A percentile compares a stretch with the other conserved stretches of the same genome.
phyloP scores from a whole-genome alignment of 2,113 vertebrate species.

The Ictalurus punctatus region DNA sequence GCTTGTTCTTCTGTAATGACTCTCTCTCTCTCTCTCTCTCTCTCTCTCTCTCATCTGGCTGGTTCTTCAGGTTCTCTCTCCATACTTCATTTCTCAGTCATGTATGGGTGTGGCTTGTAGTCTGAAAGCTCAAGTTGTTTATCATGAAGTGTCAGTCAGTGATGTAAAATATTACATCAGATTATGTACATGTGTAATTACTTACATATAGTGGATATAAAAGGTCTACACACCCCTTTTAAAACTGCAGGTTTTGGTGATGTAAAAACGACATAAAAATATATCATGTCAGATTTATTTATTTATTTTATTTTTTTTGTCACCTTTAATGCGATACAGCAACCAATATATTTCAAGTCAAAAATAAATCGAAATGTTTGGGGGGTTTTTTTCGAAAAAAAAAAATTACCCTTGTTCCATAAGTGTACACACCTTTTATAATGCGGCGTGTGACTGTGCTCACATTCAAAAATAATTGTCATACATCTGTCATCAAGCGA shows the following conservation, averaged over 20 bases:
- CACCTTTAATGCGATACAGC: background rate
- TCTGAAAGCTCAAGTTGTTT: background rate
- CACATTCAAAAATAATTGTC: background rate
- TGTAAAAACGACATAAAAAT: background rate
- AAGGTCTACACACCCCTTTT: background rate
- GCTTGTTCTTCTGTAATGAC: background rate
- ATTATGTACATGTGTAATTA: background rate
- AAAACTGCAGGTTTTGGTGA: background rate
- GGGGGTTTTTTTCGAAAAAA: too few relatives aligned
- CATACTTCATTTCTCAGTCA: conserved; percentile 32
- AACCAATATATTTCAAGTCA: background rate
- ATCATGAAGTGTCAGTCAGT: background rate
- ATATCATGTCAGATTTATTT: background rate
- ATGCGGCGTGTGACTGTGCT: too few relatives aligned
- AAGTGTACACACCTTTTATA: too few relatives aligned
- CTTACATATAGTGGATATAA: background rate
- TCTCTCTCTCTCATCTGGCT: conserved; percentile 38
- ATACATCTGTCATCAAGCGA: background rate
- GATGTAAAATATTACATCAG: background rate
- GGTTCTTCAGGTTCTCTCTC: conserved; percentile 64
- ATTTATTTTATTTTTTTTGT: background rate
- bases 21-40: background rate
- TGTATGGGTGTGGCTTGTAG: conserved; percentile 42
- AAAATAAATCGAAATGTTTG: too few relatives aligned
- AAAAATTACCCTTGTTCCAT: background rate